Evolutionary conservation across 2,888 invertebrate species (phyloP).

Genomic region (Scelioninae gen. 1): DNA sequence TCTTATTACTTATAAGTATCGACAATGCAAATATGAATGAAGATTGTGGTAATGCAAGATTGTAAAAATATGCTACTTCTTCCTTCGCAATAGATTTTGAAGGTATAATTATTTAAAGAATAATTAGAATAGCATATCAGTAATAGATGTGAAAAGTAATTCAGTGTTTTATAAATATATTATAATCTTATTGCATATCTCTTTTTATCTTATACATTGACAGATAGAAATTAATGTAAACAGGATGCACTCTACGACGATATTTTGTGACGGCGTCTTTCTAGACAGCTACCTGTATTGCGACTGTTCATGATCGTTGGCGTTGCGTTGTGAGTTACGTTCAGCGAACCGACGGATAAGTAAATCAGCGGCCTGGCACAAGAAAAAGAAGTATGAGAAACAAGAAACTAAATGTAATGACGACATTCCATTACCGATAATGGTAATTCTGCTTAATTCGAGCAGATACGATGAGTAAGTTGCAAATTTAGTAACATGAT

Average conservation of each 20-base stretch:
- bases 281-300: conserved; percentile 50
- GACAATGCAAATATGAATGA: no score
- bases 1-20: no score
- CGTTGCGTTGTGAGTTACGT: conserved; percentile 66
- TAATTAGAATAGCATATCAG: no score
- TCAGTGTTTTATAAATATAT: conserved; percentile 44
- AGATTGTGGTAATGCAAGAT: no score
- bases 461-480: conserved; percentile 69
- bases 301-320: conserved; percentile 51
- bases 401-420: conserved; percentile 61
- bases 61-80: no score
- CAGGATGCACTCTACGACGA: conserved; percentile 61
- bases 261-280: conserved; percentile 59
- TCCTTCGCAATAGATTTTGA: no score
- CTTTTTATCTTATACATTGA: conserved; percentile 50
- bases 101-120: no score
- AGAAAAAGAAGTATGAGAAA: conserved; percentile 54
- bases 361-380: conserved; percentile 61
- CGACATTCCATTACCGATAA: conserved; percentile 68
- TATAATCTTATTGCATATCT: conserved; percentile 25
- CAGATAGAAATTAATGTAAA: conserved; percentile 65
- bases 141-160: conserved; percentile 33
- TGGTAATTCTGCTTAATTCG: conserved; percentile 66
- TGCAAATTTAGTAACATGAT: conserved; percentile 73
- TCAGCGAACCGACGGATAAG: conserved; percentile 63